These are phyloP conservation scores for Uromys caudimaculatus DNA, from an alignment of 2,797 vertebrate genomes.

Conservation along the genomic window DNA sequence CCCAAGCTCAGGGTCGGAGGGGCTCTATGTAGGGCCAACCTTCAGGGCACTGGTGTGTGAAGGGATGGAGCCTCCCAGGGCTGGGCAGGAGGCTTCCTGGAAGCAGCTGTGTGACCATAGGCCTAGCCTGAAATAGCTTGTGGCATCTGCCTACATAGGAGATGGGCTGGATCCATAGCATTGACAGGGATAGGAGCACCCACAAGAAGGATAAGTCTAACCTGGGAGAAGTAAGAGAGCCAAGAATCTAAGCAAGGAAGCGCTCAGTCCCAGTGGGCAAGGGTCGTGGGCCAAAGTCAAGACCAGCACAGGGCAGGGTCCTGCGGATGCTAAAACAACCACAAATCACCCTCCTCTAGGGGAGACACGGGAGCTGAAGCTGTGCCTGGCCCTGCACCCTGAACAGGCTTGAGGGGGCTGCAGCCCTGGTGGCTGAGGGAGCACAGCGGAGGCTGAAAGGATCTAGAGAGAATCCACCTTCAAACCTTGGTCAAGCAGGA, in stretches of 20 bases:
- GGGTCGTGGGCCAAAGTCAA: background rate
- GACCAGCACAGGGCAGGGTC: fast-evolving
- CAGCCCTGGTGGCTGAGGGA: fast-evolving
- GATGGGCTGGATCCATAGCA: background rate
- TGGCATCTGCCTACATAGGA: background rate
- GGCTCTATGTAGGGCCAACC: background rate
- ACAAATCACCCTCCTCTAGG: background rate
- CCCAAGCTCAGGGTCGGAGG: fast-evolving
- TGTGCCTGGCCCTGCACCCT: background rate
- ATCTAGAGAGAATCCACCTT: fast-evolving
- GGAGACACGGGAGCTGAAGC: background rate
- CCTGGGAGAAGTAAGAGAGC: fast-evolving
- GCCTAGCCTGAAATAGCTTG: background rate
- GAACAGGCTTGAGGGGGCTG: background rate
- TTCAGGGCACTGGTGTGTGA: no score
- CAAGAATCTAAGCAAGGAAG: background rate
- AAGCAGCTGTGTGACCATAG: background rate
- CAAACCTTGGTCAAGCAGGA: background rate
- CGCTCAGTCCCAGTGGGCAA: fast-evolving
- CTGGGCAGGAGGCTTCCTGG: background rate
- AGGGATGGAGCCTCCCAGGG: background rate
- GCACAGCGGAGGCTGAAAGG: no score
- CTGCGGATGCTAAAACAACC: background rate
- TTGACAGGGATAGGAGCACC: fast-evolving
- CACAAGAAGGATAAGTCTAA: fast-evolving